Evolutionary conservation across 2,888 invertebrate genomes (phyloP), one percentile per base, ranked within the genome.

Genomic region (Lithophane ornitopus): DNA sequence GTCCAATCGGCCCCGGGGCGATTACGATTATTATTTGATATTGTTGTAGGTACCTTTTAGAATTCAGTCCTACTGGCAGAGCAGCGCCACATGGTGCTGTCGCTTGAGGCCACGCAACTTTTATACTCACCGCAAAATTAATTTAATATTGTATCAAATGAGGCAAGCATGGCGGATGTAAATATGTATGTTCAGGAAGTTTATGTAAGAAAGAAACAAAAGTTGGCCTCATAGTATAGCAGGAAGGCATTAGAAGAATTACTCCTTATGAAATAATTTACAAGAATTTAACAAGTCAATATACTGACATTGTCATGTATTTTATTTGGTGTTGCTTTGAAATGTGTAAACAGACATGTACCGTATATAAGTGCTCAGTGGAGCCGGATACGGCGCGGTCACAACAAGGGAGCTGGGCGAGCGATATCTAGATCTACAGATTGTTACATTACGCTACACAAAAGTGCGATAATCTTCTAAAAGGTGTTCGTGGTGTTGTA

Each of bases 381-480:
- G 54, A 78, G 68, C 79, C 88, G 82, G 81, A 87, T 74, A 67
- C 71, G 58, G 11, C 14, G 70, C 80, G 80, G 79, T 76, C 81
- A 76, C 76, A 87, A 84, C 84, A 88, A 87, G 85, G 84, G 86
- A 84, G 83, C 85, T 87, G 84, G 77, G 74, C 81, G 88, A 85
- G 89, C 91, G 89, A 89, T 94, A 95, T 95, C 94, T 94, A 90
- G 92, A 95, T 95, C 92, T 92, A 77, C 65, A 92, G 93, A 94
- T 94, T 89, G 93, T 92, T 92, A 91, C 93, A 92, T 94, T 94
- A 92, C 91, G 87, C 84, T 90, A 89, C 89, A 94, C 90, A 92
- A 93, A 91, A 93, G 93, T 93, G 93, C 94, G 96, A 96, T 96
- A 95, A 96, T 96, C 95, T 96, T 91, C 91, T 93, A 93, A 96